Conservation (phyloP, 53 echinoderm and acorn worm species). For the Echinarachnius parma region DNA sequence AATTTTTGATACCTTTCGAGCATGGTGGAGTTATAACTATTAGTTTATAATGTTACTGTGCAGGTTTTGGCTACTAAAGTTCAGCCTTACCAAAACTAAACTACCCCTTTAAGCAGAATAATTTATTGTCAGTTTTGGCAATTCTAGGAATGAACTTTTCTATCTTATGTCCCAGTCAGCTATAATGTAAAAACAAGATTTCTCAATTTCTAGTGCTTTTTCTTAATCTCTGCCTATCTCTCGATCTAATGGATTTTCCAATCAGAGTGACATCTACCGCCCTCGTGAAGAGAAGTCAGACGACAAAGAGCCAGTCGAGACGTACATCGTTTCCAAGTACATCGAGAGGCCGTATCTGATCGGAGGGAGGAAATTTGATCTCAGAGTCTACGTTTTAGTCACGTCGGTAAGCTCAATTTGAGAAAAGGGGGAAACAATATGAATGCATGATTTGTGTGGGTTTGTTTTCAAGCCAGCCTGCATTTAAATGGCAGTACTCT, state of each 20-base stretch:
- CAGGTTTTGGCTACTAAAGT: too few relatives aligned
- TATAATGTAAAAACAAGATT: too few relatives aligned
- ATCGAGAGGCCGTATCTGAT: slow-evolving; percentile 92
- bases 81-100: too few relatives aligned
- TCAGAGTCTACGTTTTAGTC: slow-evolving; percentile 91
- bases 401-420: slow-evolving; percentile 66
- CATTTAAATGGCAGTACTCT: too few relatives aligned
- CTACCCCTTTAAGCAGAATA: too few relatives aligned
- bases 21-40: too few relatives aligned
- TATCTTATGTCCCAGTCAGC: too few relatives aligned
- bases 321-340: slow-evolving; percentile 96
- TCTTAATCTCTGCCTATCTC: not conserved
- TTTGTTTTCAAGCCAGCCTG: not conserved
- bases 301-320: slow-evolving; percentile 95
- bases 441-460: not conserved
- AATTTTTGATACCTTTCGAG: too few relatives aligned
- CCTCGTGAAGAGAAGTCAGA: slow-evolving; percentile 76
- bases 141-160: too few relatives aligned
- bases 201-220: not conserved
- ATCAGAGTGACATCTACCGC: slow-evolving; percentile 89
- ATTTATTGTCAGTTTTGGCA: too few relatives aligned
- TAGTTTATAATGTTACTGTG: too few relatives aligned
- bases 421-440: not conserved
- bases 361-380: slow-evolving; percentile 97
- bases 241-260: too few relatives aligned